These are phyloP conservation scores for Polypedilum vanderplanki DNA, from an alignment of 1,140 invertebrate species.

Conservation along the genomic window DNA sequence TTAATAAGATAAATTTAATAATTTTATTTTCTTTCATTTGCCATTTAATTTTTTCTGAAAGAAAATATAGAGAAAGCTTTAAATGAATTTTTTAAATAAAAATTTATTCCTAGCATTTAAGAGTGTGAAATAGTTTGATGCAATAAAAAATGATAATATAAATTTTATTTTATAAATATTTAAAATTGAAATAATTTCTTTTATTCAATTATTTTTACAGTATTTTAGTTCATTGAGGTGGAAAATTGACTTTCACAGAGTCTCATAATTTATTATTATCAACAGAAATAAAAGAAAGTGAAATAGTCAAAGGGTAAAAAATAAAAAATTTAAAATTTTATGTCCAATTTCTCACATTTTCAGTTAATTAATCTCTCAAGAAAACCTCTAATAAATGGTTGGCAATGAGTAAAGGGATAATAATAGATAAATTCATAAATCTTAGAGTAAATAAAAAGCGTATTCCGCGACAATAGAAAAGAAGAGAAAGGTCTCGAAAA, in stretches of 20 bases:
- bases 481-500: background rate
- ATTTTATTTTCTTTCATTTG: too few relatives aligned
- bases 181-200: too few relatives aligned
- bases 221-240: background rate
- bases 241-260: background rate
- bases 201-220: background rate
- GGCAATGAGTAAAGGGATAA: background rate
- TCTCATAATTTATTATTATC: background rate
- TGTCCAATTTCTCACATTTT: background rate
- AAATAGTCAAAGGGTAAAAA: background rate
- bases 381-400: constrained; percentile 18
- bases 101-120: background rate
- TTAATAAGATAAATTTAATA: background rate
- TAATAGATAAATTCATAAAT: constrained; percentile 3
- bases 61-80: background rate
- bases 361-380: constrained; percentile 12
- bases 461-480: constrained; percentile 1
- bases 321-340: too few relatives aligned
- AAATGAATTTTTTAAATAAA: background rate
- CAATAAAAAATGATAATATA: background rate
- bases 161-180: background rate
- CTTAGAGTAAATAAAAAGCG: constrained; percentile 3
- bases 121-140: background rate
- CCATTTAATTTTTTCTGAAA: background rate
- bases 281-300: background rate